Evolutionary conservation across 2,113 vertebrate species (phyloP), one percentile per base, ranked within the genome.

Genomic region (Gulo gulo): DNA sequence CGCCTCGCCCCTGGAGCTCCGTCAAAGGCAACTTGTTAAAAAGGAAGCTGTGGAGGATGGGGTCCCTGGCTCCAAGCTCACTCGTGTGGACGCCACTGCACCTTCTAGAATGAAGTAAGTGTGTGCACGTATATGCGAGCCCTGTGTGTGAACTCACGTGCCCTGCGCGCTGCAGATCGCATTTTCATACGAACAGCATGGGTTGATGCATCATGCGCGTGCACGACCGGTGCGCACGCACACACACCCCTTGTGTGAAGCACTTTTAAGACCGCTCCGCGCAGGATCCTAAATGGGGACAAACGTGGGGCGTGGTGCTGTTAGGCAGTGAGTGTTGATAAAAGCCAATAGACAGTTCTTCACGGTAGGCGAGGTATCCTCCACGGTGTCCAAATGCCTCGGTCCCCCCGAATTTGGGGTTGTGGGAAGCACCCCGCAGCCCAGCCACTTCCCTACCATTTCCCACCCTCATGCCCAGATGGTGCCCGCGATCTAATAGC

Each of bases 401-500:
- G 0, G 16, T 69, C 82, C 61, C 61, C 88, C 82, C 29, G 80
- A 47, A 61, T 9, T 87, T 0, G 63, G 97, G 94, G 86, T 96
- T 98, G 97, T 92, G 94, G 98, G 71, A 57, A 57, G 69, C 23
- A 71, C n/a, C 47, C 81, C 52, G 13, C 71, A 80, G 45, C n/a
- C 63, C 73, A 47, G 31, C 45, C 12, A 24, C 61, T 29, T 88
- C 34, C 76, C 55, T 24, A 15, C 85, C 39, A 20, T 84, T 29
- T 67, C 57, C 97, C 82, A 83, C 47, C 79, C 69, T 88, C 29
- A 3, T 1, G 42, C 95, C 94, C 97, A 97, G 98, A 97, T 95
- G 97, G 98, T 90, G 90, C 98, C 92, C 47, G 15, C 57, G 59
- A 71, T 87, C 90, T 55, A 96, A 92, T 85, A 57, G 11, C 80